Evolutionary conservation across 2,113 vertebrate species (phyloP).

Genomic region (Jacana jacana): DNA sequence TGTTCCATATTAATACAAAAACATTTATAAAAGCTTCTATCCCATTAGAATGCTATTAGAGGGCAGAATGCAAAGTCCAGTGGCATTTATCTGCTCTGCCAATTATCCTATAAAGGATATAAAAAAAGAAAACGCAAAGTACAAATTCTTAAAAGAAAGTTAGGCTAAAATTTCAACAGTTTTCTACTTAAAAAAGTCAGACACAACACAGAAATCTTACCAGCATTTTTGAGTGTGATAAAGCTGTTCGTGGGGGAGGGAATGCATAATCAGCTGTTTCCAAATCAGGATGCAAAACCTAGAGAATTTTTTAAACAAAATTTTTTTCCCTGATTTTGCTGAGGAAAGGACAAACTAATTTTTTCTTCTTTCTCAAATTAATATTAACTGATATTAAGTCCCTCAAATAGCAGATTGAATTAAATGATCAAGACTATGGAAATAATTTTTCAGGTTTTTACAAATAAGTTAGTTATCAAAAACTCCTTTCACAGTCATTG

Average conservation of each 20-base stretch:
- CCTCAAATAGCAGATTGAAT: neutral
- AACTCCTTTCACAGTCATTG: neutral
- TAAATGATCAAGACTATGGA: neutral
- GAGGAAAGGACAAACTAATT: neutral
- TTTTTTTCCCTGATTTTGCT: neutral
- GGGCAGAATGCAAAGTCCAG: neutral
- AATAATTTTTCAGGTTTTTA: neutral
- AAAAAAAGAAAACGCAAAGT: neutral
- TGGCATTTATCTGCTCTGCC: neutral
- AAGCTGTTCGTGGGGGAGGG: constrained; percentile 89
- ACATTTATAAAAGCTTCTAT: neutral
- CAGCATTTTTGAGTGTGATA: constrained; percentile 93
- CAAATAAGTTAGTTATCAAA: neutral
- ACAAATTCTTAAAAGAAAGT: neutral
- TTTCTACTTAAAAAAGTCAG: neutral
- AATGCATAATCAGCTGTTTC: constrained; percentile 97
- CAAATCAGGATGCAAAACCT: constrained; percentile 97
- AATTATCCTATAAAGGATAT: neutral
- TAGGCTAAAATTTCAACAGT: neutral
- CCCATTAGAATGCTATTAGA: neutral
- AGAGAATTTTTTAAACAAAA: constrained; percentile 34
- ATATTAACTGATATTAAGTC: neutral
- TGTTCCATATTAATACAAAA: neutral
- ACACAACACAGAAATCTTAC: constrained; percentile 77
- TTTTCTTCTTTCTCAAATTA: neutral